Base-by-base conservation (phyloP, 2,797 vertebrate species). In the Leucoraja ocellata region DNA sequence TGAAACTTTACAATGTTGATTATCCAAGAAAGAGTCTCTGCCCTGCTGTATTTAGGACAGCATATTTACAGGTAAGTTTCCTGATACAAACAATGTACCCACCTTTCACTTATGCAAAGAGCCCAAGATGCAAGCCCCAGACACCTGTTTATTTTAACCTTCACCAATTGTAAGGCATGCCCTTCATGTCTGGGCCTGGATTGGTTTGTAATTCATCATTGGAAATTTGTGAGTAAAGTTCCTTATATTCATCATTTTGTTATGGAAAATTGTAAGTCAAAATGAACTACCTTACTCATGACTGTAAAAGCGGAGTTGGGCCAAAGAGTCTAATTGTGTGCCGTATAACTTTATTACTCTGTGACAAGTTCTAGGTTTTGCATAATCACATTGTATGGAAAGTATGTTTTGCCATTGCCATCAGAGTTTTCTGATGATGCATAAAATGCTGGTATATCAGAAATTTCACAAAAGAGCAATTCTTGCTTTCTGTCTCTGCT, bases 401-500 rank as follows among this genome's bases (percentile, higher is more conserved):
- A 14, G 54, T 23, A 21, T 25, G 18, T 25, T 83, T 81, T 46
- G 16, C 25, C 25, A 5, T 11, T 73, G 88, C 9, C 18, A 25
- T 46, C 39, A 91, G 36, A 74, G 0, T 74, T 28, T 11, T 36
- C 36, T 25, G 13, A 4, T 86, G 46, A 54, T 61, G 58, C 10
- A 61, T 86, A 28, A 92, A 76, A n/a, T 92, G 90, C 11, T 92
- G 90, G 36, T 76, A 7, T n/a, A 8, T 76, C 0, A 7, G 9
- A 91, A 71, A 71, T 36, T 46, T 91, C 39, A 73, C 36, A 1
- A 46, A 90, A 18, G 13, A 39, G 39, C 36, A 14, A 18, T 54
- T 46, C 25, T 93, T 94, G 76, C 81, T 94, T 46, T 95, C 39
- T 93, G 93, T 94, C 46, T 92, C 46, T 91, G 25, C 54, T 76